Base-by-base conservation (phyloP, 2,888 invertebrate species). In the Callosobruchus maculatus region DNA sequence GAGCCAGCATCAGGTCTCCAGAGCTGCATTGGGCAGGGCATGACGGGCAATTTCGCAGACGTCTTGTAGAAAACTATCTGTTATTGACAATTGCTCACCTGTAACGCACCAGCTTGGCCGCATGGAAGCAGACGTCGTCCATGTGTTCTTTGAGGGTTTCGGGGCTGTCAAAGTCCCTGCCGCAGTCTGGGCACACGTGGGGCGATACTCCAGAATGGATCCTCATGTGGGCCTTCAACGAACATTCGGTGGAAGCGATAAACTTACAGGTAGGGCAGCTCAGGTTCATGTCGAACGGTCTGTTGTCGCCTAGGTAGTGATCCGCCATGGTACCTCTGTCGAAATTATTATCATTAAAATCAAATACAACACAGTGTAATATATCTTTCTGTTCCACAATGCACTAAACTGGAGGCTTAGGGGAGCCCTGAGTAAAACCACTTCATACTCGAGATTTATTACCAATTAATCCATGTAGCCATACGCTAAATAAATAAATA, bases 121-220 rank as follows among this genome's bases (percentile, higher is more conserved):
- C 81, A 79, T 90, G 89, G 72, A 87, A 89, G 75, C 90, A 90
- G 3, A 83, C 81, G 0, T 86, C 86, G 80, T 88, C 88, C 67
- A 87, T 87, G 87, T 92, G 92, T 81, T 88, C 80, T 81, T 89
- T 83, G 83, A 92, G 75, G 83, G 88, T 82, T 83, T 87, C 81
- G 84, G 88, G 82, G 82, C 87, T 82, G 81, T 88, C 75, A 86
- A 88, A 88, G 21, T 83, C 83, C 22, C 86, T 82, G 0, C 92
- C 92, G 85, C 94, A 94, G 84, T 93, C 93, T 0, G 94, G 93
- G 82, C 94, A 94, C 31, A 88, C 86, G 82, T 85, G 91, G 0
- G 92, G 92, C 3, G 88, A 84, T 49, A 81, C 81, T 77, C 86
- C 88, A 9, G 88, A 84, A 83, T 94, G 94, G 74, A 92, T 87